Evolutionary conservation across 2,888 invertebrate genomes (phyloP).

Genomic region (Harpalus rubripes): DNA sequence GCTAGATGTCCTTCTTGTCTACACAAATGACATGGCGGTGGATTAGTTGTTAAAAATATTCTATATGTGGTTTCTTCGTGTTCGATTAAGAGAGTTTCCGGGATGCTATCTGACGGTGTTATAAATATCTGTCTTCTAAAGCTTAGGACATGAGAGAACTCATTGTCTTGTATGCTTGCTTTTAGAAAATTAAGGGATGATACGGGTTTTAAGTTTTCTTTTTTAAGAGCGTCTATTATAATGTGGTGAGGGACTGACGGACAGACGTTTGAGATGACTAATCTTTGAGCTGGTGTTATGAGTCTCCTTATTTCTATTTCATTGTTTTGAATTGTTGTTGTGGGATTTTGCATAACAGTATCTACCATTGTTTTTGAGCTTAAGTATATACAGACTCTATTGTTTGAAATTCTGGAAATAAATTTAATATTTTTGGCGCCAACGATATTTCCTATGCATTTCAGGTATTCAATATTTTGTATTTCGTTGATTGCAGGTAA

Average conservation of each 20-base stretch:
- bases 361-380: constrained; percentile 9
- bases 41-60: constrained; percentile 51
- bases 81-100: constrained; percentile 53
- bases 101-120: constrained; percentile 67
- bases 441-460: constrained; percentile 5
- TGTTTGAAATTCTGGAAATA: background rate
- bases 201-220: constrained; percentile 62
- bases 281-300: constrained; percentile 18
- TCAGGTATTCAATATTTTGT: background rate
- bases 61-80: constrained; percentile 61
- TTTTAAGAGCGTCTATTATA: constrained; percentile 65
- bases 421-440: constrained; percentile 20
- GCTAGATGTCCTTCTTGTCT: constrained; percentile 35
- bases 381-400: constrained; percentile 8
- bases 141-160: constrained; percentile 67
- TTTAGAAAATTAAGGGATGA: constrained; percentile 68
- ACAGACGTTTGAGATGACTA: constrained; percentile 66
- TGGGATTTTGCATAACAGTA: too few species aligned
- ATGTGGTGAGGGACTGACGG: constrained; percentile 68
- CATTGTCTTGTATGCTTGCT: constrained; percentile 66
- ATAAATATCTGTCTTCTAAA: constrained; percentile 68
- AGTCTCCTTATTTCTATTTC: constrained; percentile 19
- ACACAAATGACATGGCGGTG: constrained; percentile 55
- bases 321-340: constrained; percentile 4
- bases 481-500: constrained; percentile 17